A percentile compares a stretch with the other conserved stretches of the same genome.
phyloP scores from a whole-genome alignment of 2,113 vertebrate genomes.

The Cnemophilus loriae region DNA sequence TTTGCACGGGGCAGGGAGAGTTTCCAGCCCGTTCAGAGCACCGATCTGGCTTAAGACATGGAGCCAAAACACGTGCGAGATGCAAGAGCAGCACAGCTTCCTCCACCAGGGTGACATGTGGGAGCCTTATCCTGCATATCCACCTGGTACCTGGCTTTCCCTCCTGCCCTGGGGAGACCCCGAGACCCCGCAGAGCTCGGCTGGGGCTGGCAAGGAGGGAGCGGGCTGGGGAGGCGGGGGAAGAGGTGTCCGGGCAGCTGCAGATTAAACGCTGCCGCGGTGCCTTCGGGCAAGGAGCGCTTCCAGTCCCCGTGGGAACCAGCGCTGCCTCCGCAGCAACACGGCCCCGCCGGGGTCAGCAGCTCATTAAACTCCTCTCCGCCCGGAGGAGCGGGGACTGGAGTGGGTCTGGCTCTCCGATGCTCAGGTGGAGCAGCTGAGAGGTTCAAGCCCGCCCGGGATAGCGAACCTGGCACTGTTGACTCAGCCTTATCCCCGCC shows the following conservation, averaged over 20 bases:
- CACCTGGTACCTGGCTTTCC: neutral
- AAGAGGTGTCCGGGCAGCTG: neutral
- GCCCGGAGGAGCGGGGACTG: neutral
- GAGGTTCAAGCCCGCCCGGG: neutral
- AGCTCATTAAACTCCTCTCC: neutral
- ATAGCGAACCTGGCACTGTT: accelerated
- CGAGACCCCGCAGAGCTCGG: neutral
- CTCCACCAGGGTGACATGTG: neutral
- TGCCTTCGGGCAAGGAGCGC: neutral
- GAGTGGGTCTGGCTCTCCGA: neutral
- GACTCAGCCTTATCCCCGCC: neutral
- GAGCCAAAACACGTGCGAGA: accelerated
- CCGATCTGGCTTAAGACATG: neutral
- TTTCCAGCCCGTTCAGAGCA: neutral
- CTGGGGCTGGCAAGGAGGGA: neutral
- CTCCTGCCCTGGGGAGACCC: neutral
- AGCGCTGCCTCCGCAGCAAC: neutral
- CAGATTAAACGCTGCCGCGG: neutral
- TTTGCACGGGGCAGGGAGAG: neutral
- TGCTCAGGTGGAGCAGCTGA: neutral
- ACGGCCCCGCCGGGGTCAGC: neutral
- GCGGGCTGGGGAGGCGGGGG: accelerated
- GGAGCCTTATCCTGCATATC: neutral
- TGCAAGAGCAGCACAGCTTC: accelerated
- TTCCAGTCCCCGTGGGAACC: neutral